Percentiles rank a stretch among this genome's conserved stretches.
phyloP scores from a whole-genome alignment of 2,113 vertebrate genomes.

The Murina feae region DNA sequence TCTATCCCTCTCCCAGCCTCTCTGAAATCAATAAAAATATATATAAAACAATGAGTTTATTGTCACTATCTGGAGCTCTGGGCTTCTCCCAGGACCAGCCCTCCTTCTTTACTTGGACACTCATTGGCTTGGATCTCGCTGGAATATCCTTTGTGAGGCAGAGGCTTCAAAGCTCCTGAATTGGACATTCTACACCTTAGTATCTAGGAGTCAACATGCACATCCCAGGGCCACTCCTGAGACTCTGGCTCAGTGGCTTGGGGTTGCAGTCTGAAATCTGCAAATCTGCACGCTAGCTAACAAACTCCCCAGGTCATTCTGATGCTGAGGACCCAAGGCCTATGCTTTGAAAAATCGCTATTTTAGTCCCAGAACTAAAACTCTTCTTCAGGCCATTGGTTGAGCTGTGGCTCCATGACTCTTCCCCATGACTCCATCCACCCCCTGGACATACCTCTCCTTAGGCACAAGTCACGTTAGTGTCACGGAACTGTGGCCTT shows the following conservation, averaged over 20 bases:
- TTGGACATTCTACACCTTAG: neutral
- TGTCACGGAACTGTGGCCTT: neutral
- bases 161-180: neutral
- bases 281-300: neutral
- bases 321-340: neutral
- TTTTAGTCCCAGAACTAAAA: neutral
- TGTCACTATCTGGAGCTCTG: neutral
- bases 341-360: neutral
- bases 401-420: neutral
- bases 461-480: neutral
- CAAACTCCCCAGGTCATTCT: neutral
- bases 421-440: neutral
- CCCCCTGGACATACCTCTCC: neutral
- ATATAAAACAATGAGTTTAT: neutral
- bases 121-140: neutral
- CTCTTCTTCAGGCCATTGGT: neutral
- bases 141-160: neutral
- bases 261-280: neutral
- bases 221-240: neutral
- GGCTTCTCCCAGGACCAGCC: no score
- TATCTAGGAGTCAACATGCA: neutral
- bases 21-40: no score
- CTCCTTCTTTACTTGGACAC: neutral
- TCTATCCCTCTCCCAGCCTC: no score
- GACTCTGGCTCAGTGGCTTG: neutral